Percentiles rank a stretch among this genome's conserved stretches.
These are phyloP conservation scores for Papilio aristodemus DNA, from an alignment of 1,140 invertebrate species.

Conservation along the genomic window DNA sequence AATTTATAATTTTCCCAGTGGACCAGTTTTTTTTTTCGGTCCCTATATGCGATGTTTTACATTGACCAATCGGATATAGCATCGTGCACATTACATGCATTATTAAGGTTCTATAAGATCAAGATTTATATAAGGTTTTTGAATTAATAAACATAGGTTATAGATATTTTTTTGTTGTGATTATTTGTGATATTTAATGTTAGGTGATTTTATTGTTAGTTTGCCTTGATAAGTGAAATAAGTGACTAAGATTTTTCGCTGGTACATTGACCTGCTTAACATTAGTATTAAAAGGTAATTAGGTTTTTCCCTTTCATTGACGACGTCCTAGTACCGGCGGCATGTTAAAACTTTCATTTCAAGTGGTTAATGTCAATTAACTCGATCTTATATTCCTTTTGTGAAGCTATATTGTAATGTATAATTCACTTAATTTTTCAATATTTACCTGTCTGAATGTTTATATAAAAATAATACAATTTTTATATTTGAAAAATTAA, in stretches of 20 bases:
- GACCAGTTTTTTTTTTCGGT: too few relatives aligned
- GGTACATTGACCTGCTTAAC: not conserved
- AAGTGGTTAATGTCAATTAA: constrained; percentile 21
- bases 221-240: constrained; percentile 1
- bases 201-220: not conserved
- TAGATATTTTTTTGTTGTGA: not conserved
- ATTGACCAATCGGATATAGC: too few relatives aligned
- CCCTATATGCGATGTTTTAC: not conserved
- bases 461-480: too few relatives aligned
- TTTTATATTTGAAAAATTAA: too few relatives aligned
- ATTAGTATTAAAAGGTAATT: not conserved
- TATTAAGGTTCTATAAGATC: too few relatives aligned
- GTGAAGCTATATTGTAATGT: constrained; percentile 2
- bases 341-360: constrained; percentile 1
- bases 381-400: constrained; percentile 26
- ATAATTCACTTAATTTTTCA: not conserved
- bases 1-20: too few relatives aligned
- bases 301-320: constrained; percentile 17
- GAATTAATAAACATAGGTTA: too few relatives aligned
- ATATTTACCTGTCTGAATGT: not conserved
- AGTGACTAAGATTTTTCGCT: not conserved
- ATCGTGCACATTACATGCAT: not conserved
- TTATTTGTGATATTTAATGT: too few relatives aligned
- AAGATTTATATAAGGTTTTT: too few relatives aligned
- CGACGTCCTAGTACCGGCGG: not conserved